Base-by-base conservation (phyloP, 2,888 invertebrate species). In the Dastarcus helophoroides region DNA sequence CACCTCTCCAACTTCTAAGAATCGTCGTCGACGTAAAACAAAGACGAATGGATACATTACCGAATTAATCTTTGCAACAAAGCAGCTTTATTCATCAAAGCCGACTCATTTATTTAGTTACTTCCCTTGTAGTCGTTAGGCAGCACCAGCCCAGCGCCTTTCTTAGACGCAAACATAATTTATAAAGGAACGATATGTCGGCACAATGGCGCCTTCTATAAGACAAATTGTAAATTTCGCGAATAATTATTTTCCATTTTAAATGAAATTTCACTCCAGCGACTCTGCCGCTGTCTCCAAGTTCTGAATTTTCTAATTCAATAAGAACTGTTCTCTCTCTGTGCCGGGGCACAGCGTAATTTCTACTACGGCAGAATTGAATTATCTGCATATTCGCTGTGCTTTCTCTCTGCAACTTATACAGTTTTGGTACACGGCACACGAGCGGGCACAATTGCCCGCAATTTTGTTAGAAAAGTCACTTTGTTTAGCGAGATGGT, bases 1-100 rank as follows among this genome's bases (percentile, higher is more conserved):
- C n/a, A n/a, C n/a, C n/a, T n/a, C n/a, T n/a, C n/a, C n/a, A n/a
- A 42, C 43, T 41, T 44, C 43, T 42, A 43, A 44, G 42, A 44
- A 44, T 45, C 42, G 36, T 37, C 34, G 23, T 15, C 29, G 42
- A 36, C 8, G 38, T 45, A 52, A 53, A 54, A 56, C 58, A 54
- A 54, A 56, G 57, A 57, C 54, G 54, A 56, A 57, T 57, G 54
- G 54, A 50, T 57, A 54, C 56, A 56, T 58, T 58, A 55, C 56
- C 47, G 56, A 56, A 59, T 59, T 59, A 59, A 59, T 59, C 58
- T 59, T 57, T 53, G 57, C 54, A 51, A 58, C 58, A 59, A 58
- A 59, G 57, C 55, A 47, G 56, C 53, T 54, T 51, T 54, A 56
- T 56, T 56, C 58, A 56, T 54, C 54, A 56, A 53, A 55, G 53